phyloP scores from a whole-genome alignment of 2,797 vertebrate species.

The Melanotaenia nigrans region DNA sequence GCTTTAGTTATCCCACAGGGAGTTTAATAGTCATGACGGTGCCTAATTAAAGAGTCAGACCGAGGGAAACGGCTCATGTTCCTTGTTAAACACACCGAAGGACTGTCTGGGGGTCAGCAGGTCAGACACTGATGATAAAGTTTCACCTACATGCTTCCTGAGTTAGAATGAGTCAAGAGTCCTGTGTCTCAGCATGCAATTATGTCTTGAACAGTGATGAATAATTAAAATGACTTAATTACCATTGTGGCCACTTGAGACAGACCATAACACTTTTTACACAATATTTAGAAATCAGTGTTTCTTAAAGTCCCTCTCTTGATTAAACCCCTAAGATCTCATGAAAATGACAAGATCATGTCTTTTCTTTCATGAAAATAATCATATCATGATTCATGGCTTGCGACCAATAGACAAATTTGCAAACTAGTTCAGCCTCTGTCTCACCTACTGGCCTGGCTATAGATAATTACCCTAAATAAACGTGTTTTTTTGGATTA shows the following conservation, averaged over 20 bases:
- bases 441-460: background rate
- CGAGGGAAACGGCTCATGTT: conserved; percentile 66
- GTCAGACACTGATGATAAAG: conserved; percentile 54
- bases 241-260: background rate
- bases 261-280: conserved; percentile 1
- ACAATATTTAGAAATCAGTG: background rate
- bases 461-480: background rate
- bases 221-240: conserved; percentile 12
- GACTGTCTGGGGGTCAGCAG: conserved; percentile 56
- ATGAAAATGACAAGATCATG: background rate
- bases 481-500: too few species aligned
- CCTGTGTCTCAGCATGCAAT: conserved; percentile 22
- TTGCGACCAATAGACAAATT: background rate
- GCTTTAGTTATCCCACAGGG: conserved; percentile 46
- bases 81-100: conserved; percentile 67
- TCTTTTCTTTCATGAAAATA: background rate
- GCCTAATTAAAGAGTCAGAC: conserved; percentile 65
- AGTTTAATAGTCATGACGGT: conserved; percentile 45
- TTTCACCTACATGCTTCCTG: conserved; percentile 48
- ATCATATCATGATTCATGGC: background rate
- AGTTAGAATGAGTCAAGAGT: conserved; percentile 41
- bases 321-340: background rate
- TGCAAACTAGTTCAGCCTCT: background rate
- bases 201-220: conserved; percentile 7
- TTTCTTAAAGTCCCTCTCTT: background rate